phyloP scores from a whole-genome alignment of 2,888 invertebrate genomes.

The Spilosoma lubricipeda region DNA sequence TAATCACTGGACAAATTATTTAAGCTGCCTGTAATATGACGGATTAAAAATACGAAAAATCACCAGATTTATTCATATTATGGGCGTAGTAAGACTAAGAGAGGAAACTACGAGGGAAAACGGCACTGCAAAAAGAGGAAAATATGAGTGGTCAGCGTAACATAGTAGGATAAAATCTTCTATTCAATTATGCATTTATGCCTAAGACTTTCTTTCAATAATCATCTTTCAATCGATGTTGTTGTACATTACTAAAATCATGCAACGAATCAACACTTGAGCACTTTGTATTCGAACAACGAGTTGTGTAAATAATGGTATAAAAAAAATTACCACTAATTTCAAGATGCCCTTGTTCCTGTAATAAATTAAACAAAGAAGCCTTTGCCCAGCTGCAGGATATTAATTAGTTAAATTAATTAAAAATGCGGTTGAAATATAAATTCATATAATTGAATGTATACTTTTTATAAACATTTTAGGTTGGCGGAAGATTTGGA shows the following conservation, averaged over 20 bases:
- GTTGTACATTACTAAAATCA: not conserved
- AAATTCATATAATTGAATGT: constrained; percentile 18
- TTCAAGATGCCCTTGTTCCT: not conserved
- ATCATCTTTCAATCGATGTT: too few species aligned
- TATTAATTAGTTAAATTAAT: constrained; percentile 29
- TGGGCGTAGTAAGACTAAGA: too few species aligned
- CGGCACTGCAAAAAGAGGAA: too few species aligned
- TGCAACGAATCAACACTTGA: not conserved
- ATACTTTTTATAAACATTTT: constrained; percentile 46
- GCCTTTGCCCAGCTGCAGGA: constrained; percentile 11
- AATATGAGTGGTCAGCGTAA: too few species aligned
- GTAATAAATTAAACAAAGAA: constrained; percentile 16
- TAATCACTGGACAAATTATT: too few species aligned
- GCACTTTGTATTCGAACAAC: not conserved
- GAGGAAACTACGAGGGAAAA: too few species aligned
- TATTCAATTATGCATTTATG: too few species aligned
- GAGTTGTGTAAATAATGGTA: not conserved
- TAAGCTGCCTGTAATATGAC: too few species aligned
- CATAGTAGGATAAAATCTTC: too few species aligned
- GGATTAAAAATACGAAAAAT: too few species aligned
- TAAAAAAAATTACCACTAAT: constrained; percentile 1
- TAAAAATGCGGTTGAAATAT: constrained; percentile 16
- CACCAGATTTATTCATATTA: too few species aligned
- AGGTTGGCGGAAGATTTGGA: constrained; percentile 75
- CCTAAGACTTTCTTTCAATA: too few species aligned